Conservation (phyloP, 2,797 vertebrate species). For the Galaxias olidus region DNA sequence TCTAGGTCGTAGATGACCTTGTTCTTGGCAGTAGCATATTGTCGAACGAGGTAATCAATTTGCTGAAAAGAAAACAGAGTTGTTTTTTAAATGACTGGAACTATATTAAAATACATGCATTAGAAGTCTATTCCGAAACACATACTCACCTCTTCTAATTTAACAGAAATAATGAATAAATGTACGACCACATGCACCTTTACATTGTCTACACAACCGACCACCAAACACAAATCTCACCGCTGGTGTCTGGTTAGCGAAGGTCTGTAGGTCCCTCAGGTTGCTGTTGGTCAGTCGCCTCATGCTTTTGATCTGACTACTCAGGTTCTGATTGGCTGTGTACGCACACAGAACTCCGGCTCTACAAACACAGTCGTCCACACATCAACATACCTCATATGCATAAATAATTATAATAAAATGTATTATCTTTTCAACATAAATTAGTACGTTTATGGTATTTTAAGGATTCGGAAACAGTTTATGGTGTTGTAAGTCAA, state of each 20-base stretch:
- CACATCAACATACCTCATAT: constrained; percentile 13
- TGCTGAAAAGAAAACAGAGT: constrained; percentile 75
- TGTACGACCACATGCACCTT: neutral
- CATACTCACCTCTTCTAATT: too few species aligned
- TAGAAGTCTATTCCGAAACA: too few species aligned
- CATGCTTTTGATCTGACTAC: constrained; percentile 81
- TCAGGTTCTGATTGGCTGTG: constrained; percentile 89
- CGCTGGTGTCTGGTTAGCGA: constrained; percentile 81
- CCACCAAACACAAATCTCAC: constrained; percentile 64
- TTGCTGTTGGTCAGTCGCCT: constrained; percentile 86
- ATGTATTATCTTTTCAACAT: too few species aligned
- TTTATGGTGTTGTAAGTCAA: too few species aligned
- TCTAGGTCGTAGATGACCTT: constrained; percentile 88
- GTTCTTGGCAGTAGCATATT: constrained; percentile 86
- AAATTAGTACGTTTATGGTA: too few species aligned
- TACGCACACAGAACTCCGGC: constrained; percentile 88
- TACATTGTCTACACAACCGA: neutral
- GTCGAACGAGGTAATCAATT: constrained; percentile 87
- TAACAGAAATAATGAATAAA: too few species aligned
- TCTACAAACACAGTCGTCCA: constrained; percentile 61
- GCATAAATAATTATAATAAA: neutral
- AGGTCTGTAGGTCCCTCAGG: constrained; percentile 86
- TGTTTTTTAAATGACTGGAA: too few species aligned
- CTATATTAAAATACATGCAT: too few species aligned
- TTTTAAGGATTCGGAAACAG: too few species aligned